Base-by-base conservation (phyloP, 2,113 vertebrate genomes). In the Prietella phreatophila region DNA sequence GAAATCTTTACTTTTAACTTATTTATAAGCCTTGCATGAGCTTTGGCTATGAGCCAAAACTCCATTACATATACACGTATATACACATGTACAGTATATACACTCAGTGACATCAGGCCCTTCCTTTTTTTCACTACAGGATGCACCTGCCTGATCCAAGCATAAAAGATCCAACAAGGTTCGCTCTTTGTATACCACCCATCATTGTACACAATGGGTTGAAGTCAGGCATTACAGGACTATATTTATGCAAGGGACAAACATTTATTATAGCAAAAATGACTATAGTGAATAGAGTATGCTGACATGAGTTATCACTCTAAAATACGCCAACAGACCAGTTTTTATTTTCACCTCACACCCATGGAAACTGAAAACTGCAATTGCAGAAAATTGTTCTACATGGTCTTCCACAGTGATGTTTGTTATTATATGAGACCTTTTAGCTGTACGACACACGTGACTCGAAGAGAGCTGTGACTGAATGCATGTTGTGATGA, bases 181-280 rank as follows among this genome's bases (percentile, higher is more conserved):
- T 73, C 80, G 83, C 17, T 22, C 76, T 25, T 63, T 60, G 20
- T 55, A 58, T 88, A 83, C 81, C 53, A 36, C 87, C 78, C 76
- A 83, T 80, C 67, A 83, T 73, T 87, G 87, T 90, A 85, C 80
- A 87, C 60, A 87, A 30, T 67, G 84, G 47, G 39, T 55, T 82
- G 39, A 69, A 80, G 33, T 42, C 55, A 86, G 50, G 53, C 27
- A 15, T 20, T 89, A 55, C 39, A 82, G 85, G 76, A n/a, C 71
- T 89, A 88, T 87, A 91, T 83, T 89, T 91, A 87, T 14, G 69
- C 50, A 76, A 80, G 50, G 82, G 84, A 89, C 88, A 90, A 90
- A 92, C 88, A 91, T 88, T 86, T 5, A 65, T 65, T 65, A n/a
- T 27, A n/a, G 27, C 61, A 65, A 65, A 65, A 27, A 33, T 20